phyloP scores from a whole-genome alignment of 2,113 vertebrate species.

The Cathartes aura region DNA sequence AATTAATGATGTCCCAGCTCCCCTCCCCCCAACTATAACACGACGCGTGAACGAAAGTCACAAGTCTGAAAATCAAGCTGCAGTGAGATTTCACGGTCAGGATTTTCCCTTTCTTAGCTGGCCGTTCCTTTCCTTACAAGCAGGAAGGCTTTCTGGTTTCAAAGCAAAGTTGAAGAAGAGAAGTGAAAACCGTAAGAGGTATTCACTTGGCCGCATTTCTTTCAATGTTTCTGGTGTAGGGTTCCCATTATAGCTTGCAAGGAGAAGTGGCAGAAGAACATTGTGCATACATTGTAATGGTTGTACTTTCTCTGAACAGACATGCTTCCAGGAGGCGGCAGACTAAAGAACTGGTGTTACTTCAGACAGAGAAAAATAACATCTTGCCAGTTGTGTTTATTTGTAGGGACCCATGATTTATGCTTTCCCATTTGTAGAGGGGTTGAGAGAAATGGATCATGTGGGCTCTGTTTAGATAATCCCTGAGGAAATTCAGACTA shows the following conservation, averaged over 20 bases:
- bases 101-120: constrained; percentile 45
- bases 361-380: constrained; percentile 74
- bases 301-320: constrained; percentile 39
- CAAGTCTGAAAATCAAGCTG: constrained; percentile 32
- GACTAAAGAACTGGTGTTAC: constrained; percentile 72
- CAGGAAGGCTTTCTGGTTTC: constrained; percentile 59
- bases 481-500: constrained; percentile 61
- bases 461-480: constrained; percentile 77
- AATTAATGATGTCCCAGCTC: constrained; percentile 44
- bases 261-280: constrained; percentile 48
- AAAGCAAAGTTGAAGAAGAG: constrained; percentile 47
- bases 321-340: constrained; percentile 62
- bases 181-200: constrained; percentile 44
- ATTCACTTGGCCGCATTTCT: constrained; percentile 56
- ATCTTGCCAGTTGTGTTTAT: constrained; percentile 77
- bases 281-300: constrained; percentile 52
- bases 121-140: constrained; percentile 25
- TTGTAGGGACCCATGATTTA: constrained; percentile 75
- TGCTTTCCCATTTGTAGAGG: constrained; percentile 68
- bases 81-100: constrained; percentile 16
- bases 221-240: constrained; percentile 17
- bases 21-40: neutral
- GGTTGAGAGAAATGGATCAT: constrained; percentile 49
- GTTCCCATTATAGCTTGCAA: constrained; percentile 38
- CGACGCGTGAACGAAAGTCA: constrained; percentile 6